These are phyloP conservation scores for Colinus virginianus DNA, from an alignment of 2,113 vertebrate species.

Conservation along the genomic window DNA sequence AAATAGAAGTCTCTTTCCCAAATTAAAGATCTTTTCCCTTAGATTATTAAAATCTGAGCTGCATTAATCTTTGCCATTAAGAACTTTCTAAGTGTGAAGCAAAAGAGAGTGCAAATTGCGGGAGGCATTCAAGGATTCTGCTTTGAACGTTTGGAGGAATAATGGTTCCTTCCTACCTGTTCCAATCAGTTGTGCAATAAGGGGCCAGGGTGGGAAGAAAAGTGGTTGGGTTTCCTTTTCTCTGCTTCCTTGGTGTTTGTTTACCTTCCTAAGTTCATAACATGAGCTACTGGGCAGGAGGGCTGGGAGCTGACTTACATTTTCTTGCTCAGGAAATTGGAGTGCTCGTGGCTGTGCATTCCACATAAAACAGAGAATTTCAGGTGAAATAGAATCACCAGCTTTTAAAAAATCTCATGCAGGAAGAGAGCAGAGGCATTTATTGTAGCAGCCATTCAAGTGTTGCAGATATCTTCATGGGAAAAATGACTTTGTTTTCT, in stretches of 20 bases:
- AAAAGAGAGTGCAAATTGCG: background rate
- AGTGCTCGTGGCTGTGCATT: background rate
- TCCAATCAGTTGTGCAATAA: background rate
- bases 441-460: background rate
- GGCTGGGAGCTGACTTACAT: background rate
- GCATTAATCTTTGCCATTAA: background rate
- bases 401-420: background rate
- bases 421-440: background rate
- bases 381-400: background rate
- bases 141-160: background rate
- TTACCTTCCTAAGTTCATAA: background rate
- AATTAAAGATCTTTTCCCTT: background rate
- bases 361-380: background rate
- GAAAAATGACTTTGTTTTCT: background rate
- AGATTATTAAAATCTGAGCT: background rate
- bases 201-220: background rate
- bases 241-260: background rate
- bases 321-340: background rate
- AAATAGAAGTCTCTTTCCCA: background rate
- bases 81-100: background rate
- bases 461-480: background rate
- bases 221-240: background rate
- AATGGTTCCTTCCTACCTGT: background rate
- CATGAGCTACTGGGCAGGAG: background rate
- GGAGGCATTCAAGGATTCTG: background rate